Evolutionary conservation across 2,888 invertebrate genomes (phyloP), one percentile per base, ranked within the genome.

Genomic region (Oeneis ivallda): DNA sequence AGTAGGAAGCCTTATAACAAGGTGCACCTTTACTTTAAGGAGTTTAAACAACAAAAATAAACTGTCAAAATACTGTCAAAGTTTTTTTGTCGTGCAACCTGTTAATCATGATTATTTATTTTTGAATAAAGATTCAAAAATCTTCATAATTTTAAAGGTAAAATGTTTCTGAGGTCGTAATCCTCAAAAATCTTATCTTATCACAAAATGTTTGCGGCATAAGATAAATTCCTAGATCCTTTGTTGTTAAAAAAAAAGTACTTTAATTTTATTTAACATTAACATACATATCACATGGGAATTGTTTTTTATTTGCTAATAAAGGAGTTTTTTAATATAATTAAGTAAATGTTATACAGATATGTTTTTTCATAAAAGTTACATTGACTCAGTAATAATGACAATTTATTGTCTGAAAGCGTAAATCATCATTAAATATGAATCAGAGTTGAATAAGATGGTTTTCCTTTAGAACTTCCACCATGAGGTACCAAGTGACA

Each of bases 401-500:
- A 56, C 41, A 56, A 11, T 54, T 64, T 56, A 59, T 60, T 52
- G 43, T 61, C 37, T 43, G 10, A 32, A 41, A 56, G 50, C 62
- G 54, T 67, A 65, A 60, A 56, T 66, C 32, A 63, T 67, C 67
- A 65, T 69, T 64, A 71, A 66, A 67, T 66, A 70, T 70, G 68
- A 68, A 69, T 75, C 67, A 66, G 41, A 56, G 63, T 59, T 67
- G 65, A 65, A 71, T 70, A 74, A 71, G 64, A 70, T 66, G 67
- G 66, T 67, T 70, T 74, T 64, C 72, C 71, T 71, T 70, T 70
- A 73, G 72, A 72, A 76, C 75, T 76, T 74, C 74, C 72, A 70
- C 78, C 68, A 66, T 67, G 72, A 73, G 71, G 74, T 68, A 69
- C 79, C 77, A 50, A 80, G 80, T 82, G 84, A 84, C 86, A 85